Evolutionary conservation across 2,888 invertebrate genomes (phyloP), one percentile per base, ranked within the genome.

Genomic region (Acronicta psi): DNA sequence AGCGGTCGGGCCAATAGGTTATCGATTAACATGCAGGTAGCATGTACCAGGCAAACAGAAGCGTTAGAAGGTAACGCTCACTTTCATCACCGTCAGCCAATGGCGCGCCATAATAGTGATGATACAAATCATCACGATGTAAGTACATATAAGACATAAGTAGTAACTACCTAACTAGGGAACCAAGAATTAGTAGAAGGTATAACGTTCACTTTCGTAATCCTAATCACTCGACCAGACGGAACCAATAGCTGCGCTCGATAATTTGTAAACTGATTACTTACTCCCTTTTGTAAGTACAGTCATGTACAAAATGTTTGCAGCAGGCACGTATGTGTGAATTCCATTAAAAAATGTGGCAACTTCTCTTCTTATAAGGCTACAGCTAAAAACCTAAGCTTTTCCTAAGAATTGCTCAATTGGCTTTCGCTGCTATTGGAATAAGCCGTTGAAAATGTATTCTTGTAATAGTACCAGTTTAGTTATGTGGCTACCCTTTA

Each of bases 1-100:
- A 66, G 52, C 49, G 56, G 40, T 73, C 78, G 75, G 78, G 82
- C 73, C 81, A 85, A 76, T 81, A 80, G 83, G 84, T 82, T 77
- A 81, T 72, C 51, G 72, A 71, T 75, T 76, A 68, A 58, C 66
- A 80, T 77, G 68, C 66, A 59, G 59, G 58, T 41, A 59, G 49
- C 53, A 46, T 37, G 55, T 73, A 66, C 70, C 47, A 76, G 66
- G 68, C 14, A 14, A 38, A n/a, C 47, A 73, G 59, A 49, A 55
- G 59, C 56, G 42, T 56, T 25, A 51, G 59, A 51, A 69, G 57
- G 49, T 73, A 45, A 16, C 70, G 45, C 42, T 66, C 53, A 67
- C 67, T 77, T 79, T 75, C 70, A 64, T 75, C 69, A 76, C 17
- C 4, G 13, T 2, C n/a, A 41, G 34, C n/a, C 5, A 34, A n/a